Evolutionary conservation across 2,797 vertebrate species (phyloP).

Genomic region (Oophaga sylvatica): DNA sequence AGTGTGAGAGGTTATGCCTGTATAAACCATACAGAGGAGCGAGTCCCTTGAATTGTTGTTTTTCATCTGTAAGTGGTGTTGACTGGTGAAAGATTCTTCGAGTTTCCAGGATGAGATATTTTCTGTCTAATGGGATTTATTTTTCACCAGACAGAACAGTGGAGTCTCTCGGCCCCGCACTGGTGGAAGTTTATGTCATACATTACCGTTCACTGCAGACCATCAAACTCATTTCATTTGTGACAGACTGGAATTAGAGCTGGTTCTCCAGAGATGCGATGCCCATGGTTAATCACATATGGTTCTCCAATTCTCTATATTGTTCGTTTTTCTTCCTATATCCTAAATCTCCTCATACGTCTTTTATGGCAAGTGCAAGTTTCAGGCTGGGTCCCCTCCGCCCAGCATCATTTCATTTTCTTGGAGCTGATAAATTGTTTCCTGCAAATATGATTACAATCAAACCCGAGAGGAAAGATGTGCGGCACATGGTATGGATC

Average conservation of each 20-base stretch:
- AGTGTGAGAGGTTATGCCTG: too few species aligned
- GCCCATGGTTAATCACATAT: conserved; percentile 38
- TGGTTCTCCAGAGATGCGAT: conserved; percentile 54
- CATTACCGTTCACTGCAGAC: conserved; percentile 63
- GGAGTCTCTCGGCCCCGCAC: conserved; percentile 63
- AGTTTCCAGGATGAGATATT: conserved; percentile 64
- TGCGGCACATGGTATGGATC: neutral
- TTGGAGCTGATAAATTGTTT: neutral
- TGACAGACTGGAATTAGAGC: conserved; percentile 63
- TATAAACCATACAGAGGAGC: neutral
- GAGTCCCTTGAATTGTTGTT: neutral
- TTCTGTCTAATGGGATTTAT: conserved; percentile 63
- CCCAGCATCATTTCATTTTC: conserved; percentile 28
- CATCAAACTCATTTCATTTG: conserved; percentile 63
- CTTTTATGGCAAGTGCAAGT: neutral
- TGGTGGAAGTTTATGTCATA: conserved; percentile 13
- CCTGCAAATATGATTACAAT: neutral
- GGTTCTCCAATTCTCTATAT: neutral
- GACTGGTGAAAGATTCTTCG: conserved; percentile 27
- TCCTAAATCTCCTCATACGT: conserved; percentile 22
- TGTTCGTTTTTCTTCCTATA: conserved; percentile 16
- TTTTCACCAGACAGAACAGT: conserved; percentile 58
- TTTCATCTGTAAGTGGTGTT: conserved; percentile 19
- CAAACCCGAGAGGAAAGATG: neutral
- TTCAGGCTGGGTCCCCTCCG: neutral